Evolutionary conservation across 2,888 invertebrate genomes (phyloP).

Genomic region (Fragum sueziense): DNA sequence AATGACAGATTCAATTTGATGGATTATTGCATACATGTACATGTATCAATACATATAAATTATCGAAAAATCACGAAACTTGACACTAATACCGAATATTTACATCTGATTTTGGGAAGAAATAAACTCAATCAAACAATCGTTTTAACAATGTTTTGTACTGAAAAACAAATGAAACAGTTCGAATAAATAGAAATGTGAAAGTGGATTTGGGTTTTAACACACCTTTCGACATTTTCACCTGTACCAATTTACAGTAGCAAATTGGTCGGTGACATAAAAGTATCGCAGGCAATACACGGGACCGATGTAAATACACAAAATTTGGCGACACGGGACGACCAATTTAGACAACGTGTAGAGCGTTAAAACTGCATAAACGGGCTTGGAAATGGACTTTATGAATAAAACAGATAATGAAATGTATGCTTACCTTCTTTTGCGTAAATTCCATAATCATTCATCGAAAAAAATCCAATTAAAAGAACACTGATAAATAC

Average conservation of each 20-base stretch:
- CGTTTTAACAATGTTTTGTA: too few species aligned
- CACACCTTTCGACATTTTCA: slow-evolving; percentile 27
- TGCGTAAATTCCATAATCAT: slow-evolving; percentile 32
- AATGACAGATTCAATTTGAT: too few species aligned
- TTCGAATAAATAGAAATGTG: too few species aligned
- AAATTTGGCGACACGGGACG: slow-evolving; percentile 7
- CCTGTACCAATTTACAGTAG: slow-evolving; percentile 48
- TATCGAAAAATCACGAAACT: too few species aligned
- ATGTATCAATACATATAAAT: too few species aligned
- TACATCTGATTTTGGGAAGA: too few species aligned
- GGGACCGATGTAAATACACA: slow-evolving; percentile 26
- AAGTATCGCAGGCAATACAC: slow-evolving; percentile 24
- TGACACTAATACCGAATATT: too few species aligned
- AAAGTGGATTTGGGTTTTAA: not conserved
- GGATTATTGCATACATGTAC: too few species aligned
- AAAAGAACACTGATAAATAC: slow-evolving; percentile 51
- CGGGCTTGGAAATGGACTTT: not conserved
- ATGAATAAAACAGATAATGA: not conserved
- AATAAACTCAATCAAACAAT: too few species aligned
- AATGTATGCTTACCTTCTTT: slow-evolving; percentile 33
- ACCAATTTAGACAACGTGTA: slow-evolving; percentile 31
- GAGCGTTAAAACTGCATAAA: not conserved
- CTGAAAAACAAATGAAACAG: too few species aligned
- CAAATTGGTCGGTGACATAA: slow-evolving; percentile 24
- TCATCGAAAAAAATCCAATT: slow-evolving; percentile 53